phyloP scores from a whole-genome alignment of 2,888 invertebrate species.

The Gymnoscelis rufifasciata region DNA sequence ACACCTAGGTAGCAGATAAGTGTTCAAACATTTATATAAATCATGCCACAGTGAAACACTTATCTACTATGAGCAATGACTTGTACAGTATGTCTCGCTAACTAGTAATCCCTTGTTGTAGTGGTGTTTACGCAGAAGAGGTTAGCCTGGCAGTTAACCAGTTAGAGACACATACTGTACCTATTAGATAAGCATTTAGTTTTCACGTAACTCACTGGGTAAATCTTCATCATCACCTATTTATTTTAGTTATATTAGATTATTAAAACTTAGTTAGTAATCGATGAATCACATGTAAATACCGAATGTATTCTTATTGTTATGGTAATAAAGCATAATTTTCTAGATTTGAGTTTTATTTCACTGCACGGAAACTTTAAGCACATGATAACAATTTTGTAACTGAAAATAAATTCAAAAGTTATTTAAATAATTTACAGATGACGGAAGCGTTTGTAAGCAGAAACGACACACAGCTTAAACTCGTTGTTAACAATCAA shows the following conservation, averaged over 20 bases:
- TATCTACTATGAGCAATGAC: too few species aligned
- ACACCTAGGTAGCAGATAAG: too few species aligned
- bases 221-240: slow-evolving; percentile 15
- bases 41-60: too few species aligned
- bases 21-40: too few species aligned
- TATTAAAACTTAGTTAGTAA: slow-evolving; percentile 15
- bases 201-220: background rate
- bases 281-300: slow-evolving; percentile 21
- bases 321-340: slow-evolving; percentile 22
- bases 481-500: slow-evolving; percentile 12
- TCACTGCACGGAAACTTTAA: slow-evolving; percentile 2
- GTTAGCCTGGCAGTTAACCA: too few species aligned
- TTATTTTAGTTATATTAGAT: slow-evolving; percentile 26
- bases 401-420: background rate
- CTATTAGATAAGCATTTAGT: background rate
- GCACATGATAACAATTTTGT: background rate
- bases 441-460: slow-evolving; percentile 50
- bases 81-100: too few species aligned
- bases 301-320: slow-evolving; percentile 11
- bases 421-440: slow-evolving; percentile 38
- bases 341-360: slow-evolving; percentile 27
- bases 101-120: too few species aligned
- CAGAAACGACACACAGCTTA: slow-evolving; percentile 29
- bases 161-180: too few species aligned
- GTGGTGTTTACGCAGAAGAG: too few species aligned